phyloP scores from a whole-genome alignment of 2,113 vertebrate genomes.

The Gavia stellata region DNA sequence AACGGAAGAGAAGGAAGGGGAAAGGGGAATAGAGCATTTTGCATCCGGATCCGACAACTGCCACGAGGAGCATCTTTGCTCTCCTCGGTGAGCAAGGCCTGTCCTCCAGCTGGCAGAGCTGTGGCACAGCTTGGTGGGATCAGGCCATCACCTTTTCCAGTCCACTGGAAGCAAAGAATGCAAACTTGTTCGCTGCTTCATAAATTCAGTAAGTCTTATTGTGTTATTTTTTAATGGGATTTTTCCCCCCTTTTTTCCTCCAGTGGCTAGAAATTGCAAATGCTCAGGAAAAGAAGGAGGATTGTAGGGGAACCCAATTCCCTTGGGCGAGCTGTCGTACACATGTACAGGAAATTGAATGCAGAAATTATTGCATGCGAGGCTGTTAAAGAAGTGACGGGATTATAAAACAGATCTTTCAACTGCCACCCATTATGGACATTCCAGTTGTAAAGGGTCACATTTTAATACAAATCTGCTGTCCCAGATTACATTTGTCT shows the following conservation, averaged over 20 bases:
- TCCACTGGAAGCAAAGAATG: background rate
- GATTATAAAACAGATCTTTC: constrained; percentile 69
- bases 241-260: background rate
- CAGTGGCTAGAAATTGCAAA: background rate
- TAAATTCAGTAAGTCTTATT: background rate
- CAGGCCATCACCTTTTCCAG: background rate
- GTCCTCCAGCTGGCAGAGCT: background rate
- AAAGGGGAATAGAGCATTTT: background rate
- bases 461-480: constrained; percentile 46
- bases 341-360: constrained; percentile 72
- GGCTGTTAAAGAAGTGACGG: constrained; percentile 60
- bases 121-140: background rate
- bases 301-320: constrained; percentile 5
- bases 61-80: background rate
- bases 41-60: background rate
- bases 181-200: background rate
- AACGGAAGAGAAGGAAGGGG: background rate
- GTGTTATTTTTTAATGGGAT: background rate
- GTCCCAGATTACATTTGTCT: constrained; percentile 41
- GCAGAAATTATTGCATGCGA: constrained; percentile 58
- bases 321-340: constrained; percentile 39
- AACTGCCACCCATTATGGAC: constrained; percentile 53
- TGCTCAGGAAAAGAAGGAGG: background rate
- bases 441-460: constrained; percentile 49
- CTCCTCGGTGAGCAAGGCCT: background rate